A percentile compares a stretch with the other conserved stretches of the same genome.
Evolutionary conservation across 2,888 invertebrate genomes (phyloP).

Genomic region (Belgica antarctica): DNA sequence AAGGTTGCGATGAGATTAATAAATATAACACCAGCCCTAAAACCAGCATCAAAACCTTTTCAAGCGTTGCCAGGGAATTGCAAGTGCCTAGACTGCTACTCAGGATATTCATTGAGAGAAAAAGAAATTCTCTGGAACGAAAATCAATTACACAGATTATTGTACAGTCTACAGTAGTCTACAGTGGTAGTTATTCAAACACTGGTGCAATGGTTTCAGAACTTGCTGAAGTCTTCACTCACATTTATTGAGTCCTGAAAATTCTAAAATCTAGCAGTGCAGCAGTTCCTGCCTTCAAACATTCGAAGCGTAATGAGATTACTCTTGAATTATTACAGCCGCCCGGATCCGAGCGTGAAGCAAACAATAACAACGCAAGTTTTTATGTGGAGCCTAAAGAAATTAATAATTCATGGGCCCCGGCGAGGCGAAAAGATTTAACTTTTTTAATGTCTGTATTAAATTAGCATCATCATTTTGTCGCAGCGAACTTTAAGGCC

Average conservation of each 20-base stretch:
- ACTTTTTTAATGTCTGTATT: slow-evolving; percentile 24
- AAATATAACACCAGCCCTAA: slow-evolving; percentile 2
- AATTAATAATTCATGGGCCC: slow-evolving; percentile 11
- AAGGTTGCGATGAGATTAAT: neutral
- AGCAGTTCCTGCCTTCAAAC: neutral
- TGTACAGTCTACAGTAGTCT: no score
- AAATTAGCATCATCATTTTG: slow-evolving; percentile 30
- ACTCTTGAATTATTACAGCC: slow-evolving; percentile 12
- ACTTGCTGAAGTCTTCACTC: no score
- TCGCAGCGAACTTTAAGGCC: slow-evolving; percentile 19
- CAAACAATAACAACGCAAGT: neutral
- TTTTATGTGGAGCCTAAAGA: neutral
- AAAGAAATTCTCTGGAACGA: no score
- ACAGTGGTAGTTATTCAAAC: no score
- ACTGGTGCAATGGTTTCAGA: no score
- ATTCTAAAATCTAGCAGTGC: no score
- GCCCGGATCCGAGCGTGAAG: neutral
- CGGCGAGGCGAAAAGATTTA: neutral
- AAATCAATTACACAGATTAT: no score
- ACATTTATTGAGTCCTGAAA: no score
- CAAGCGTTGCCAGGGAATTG: no score
- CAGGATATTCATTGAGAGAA: no score
- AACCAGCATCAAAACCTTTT: no score
- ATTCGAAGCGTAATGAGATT: slow-evolving; percentile 1
- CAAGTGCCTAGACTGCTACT: no score